Conservation (phyloP, 2,888 invertebrate genomes). For the Stenodema calcarata region DNA sequence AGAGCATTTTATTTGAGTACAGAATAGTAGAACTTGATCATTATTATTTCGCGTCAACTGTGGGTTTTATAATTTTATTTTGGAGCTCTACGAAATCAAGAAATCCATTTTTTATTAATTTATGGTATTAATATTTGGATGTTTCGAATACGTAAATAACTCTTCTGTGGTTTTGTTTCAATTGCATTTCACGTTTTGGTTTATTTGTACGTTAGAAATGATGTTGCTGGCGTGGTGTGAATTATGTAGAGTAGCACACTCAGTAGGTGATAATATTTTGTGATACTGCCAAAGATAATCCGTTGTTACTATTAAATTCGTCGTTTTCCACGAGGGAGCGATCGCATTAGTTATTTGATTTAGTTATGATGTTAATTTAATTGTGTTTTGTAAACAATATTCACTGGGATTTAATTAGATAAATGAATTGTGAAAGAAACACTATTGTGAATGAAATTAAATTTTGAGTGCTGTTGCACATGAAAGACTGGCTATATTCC, state of each 20-base stretch:
- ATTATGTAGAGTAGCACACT: neutral
- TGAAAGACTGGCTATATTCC: neutral
- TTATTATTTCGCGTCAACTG: neutral
- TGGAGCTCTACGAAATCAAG: too few species aligned
- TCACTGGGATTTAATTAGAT: neutral
- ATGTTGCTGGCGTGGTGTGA: neutral
- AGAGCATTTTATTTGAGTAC: neutral
- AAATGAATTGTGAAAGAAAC: neutral
- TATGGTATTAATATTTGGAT: too few species aligned
- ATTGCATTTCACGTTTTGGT: neutral
- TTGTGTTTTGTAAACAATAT: neutral
- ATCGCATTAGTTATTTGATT: neutral
- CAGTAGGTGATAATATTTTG: conserved; percentile 24
- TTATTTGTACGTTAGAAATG: neutral
- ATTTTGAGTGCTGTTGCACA: neutral
- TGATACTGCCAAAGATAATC: conserved; percentile 26
- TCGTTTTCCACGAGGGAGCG: neutral
- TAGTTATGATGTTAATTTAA: neutral
- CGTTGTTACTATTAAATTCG: neutral
- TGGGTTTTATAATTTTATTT: neutral
- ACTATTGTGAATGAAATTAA: neutral
- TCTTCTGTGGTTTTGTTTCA: too few species aligned
- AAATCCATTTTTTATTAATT: too few species aligned
- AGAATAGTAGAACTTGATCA: neutral
- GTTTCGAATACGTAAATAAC: too few species aligned